Evolutionary conservation across 2,797 vertebrate species (phyloP), one percentile per base, ranked within the genome.

Genomic region (Bryconaethiops microstoma): DNA sequence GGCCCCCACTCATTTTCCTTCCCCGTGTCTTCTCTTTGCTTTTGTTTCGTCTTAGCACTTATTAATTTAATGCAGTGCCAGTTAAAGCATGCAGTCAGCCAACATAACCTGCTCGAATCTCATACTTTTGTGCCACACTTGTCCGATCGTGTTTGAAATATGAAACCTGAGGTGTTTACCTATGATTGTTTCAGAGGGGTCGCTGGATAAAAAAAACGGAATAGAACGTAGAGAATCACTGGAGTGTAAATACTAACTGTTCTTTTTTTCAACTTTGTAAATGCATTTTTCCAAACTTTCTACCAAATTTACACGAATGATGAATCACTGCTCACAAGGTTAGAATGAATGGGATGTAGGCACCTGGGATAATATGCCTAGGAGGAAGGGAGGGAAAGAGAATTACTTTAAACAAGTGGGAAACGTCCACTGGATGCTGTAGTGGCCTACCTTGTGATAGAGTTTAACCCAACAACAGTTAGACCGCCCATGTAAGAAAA

Each of bases 11-110:
- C 81, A 79, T 77, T 77, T 83, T 75, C 68, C 50, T 79, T 84
- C 78, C 50, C 4, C 64, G 52, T 79, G 83, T 83, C 80, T 87
- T 80, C 68, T 85, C 73, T 77, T 84, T 45, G 75, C 69, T 70
- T 70, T 83, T 39, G 39, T 84, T 6, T 84, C 83, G 86, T 91
- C 88, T 90, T 87, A 93, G 93, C 94, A 93, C 93, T 95, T 93
- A 93, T 29, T 77, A 69, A 85, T 84, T 82, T 68, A 84, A 86
- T 86, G 86, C 88, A 74, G 89, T 86, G 85, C 88, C 89, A 88
- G 88, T 86, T 74, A 88, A 85, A 84, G 76, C 21, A 83, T 72
- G 76, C 70, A 77, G 40, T 62, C 64, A 73, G 76, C 72, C 65
- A 76, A 86, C 87, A 82, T 83, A 88, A 81, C 83, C 74, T 73